Base-by-base conservation (phyloP, 2,888 invertebrate species). In the Ganaspis brasiliensis region DNA sequence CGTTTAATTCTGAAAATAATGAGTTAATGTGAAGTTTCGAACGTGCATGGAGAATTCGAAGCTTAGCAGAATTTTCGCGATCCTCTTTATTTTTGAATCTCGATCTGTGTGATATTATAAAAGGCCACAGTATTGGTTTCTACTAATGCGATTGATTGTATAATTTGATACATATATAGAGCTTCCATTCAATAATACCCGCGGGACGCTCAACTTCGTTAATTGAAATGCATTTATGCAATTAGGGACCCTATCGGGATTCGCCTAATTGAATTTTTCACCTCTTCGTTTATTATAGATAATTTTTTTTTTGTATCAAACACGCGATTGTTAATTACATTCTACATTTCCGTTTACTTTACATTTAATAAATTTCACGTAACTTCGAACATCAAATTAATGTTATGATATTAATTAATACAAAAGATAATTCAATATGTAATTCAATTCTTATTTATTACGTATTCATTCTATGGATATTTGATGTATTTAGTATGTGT, bases 211-310 rank as follows among this genome's bases (percentile, higher is more conserved):
- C 67, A 67, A 40, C 67, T 67, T 24, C 67, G 67, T 67, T 67
- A 67, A 67, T 67, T 67, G 45, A 67, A 67, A 67, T 67, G 40
- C 45, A 67, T 67, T 45, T 67, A 67, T 67, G 24, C 67, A 67
- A 67, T 67, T 67, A 67, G 67, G 45, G 67, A 24, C 14, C 40
- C 67, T 45, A 67, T 67, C 67, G 67, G 67, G 67, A 67, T 67
- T 67, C 45, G 24, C 21, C n/a, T 67, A 21, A 67, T 67, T 67
- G 67, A 24, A 67, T 45, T 45, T 67, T 67, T 24, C 45, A 45
- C 45, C 26, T 45, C 0, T 40, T 24, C 24, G 45, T 67, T 67
- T 45, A 67, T 67, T 24, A 67, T 67, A 40, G 45, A 67, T 67
- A 24, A 45, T 45, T 16, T 67, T 67, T 45, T 2, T 19, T 61